Evolutionary conservation across 2,113 vertebrate genomes (phyloP), one percentile per base, ranked within the genome.

Genomic region (Poicephalus gulielmi): DNA sequence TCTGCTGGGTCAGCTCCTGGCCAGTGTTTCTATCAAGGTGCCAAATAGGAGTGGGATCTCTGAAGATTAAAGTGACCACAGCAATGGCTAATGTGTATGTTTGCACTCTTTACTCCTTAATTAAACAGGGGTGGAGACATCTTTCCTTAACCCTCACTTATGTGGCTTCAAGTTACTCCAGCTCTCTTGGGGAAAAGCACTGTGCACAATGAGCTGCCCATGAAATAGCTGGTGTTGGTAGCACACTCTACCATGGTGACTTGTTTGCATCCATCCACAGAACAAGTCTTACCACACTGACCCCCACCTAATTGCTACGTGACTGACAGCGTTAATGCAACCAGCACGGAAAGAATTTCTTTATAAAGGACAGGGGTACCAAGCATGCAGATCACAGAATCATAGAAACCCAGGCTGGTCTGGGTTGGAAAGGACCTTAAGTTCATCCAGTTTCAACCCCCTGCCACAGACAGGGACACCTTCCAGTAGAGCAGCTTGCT

Each of bases 311-410:
- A 92, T 62, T 83, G 74, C 90, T 73, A 41, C 0, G 0, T 33
- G 50, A 92, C 62, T 25, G 69, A 30, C 49, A 50, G 47, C 52
- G 4, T 62, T 93, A 67, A 71, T 73, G 90, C 79, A 95, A 96
- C 43, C 13, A 0, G 67, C 62, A 68, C 0, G 57, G 87, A 84
- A 95, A 70, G 69, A 81, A 91, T 70, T 44, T 69, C 81, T 75
- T 43, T 25, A 49, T 13, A 9, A 52, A 91, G 86, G 55, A 67
- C 55, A 30, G 6, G 0, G 1, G 67, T 31, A 64, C 28, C 2
- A 17, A 69, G 71, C 0, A 1, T 30, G 49, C n/a, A 59, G 73
- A 55, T 53, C 33, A n/a, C 6, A 24, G 57, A 59, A 59, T 35
- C 33, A 35, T 24, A 59, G 33, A 59, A 59, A 23, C 13, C 57